A percentile compares a stretch with the other conserved stretches of the same genome.
These are phyloP conservation scores for Apodemia mormo DNA, from an alignment of 2,888 invertebrate genomes.

Conservation along the genomic window DNA sequence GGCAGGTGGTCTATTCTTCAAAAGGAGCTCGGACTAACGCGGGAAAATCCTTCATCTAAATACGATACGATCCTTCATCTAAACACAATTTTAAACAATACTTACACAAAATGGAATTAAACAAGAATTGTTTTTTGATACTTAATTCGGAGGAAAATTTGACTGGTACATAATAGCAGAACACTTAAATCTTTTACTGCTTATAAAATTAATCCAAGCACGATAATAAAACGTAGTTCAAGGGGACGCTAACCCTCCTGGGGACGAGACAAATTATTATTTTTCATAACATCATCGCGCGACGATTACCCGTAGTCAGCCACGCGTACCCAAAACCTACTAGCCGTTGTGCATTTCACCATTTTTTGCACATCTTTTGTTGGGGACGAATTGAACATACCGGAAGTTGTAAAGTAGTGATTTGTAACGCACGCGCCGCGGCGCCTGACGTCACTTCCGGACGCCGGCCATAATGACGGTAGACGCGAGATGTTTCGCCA, in stretches of 20 bases:
- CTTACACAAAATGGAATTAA: no score
- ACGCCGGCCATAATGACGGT: slow-evolving; percentile 68
- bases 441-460: slow-evolving; percentile 75
- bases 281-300: slow-evolving; percentile 71
- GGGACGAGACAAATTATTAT: slow-evolving; percentile 75
- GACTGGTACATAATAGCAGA: no score
- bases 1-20: no score
- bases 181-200: neutral
- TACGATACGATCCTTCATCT: no score
- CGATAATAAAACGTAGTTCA: slow-evolving; percentile 33
- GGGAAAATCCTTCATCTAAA: no score
- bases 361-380: slow-evolving; percentile 62
- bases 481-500: slow-evolving; percentile 45
- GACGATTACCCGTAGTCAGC: slow-evolving; percentile 66
- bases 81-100: no score
- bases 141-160: no score
- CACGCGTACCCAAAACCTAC: slow-evolving; percentile 73
- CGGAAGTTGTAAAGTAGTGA: slow-evolving; percentile 83
- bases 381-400: slow-evolving; percentile 58
- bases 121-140: no score
- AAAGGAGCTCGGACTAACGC: no score
- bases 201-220: slow-evolving; percentile 27
- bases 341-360: slow-evolving; percentile 51
- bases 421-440: slow-evolving; percentile 82
- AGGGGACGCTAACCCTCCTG: slow-evolving; percentile 45